A percentile compares a stretch with the other conserved stretches of the same genome.
Conservation (phyloP, 2,888 invertebrate species). For the Rhamphomyia laevipes region DNA sequence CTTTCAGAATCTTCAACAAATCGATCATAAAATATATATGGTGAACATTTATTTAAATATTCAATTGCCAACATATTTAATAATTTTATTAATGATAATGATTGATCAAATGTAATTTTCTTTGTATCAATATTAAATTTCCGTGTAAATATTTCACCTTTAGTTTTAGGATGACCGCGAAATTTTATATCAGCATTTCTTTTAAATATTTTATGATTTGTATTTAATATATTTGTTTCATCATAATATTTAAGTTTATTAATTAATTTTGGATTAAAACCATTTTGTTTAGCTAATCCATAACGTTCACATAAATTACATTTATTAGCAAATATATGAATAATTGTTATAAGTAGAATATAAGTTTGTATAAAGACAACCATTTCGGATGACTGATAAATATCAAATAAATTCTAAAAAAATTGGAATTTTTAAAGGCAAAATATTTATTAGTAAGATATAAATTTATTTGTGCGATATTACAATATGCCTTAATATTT, state of each 20-base stretch:
- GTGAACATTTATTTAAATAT: conserved; percentile 52
- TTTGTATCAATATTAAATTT: conserved; percentile 38
- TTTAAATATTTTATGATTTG: background rate
- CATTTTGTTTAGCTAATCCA: background rate
- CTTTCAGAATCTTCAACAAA: conserved; percentile 45
- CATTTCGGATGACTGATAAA: no score
- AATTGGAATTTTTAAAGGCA: no score
- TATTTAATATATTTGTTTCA: background rate
- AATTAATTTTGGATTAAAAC: background rate
- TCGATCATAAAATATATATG: conserved; percentile 54
- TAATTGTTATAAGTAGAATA: no score
- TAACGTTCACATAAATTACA: background rate
- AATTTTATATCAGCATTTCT: conserved; percentile 43
- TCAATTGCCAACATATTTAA: conserved; percentile 46
- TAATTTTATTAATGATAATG: conserved; percentile 47
- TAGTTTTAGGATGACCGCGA: conserved; percentile 46
- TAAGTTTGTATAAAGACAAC: no score
- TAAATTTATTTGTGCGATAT: no score
- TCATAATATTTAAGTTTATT: background rate
- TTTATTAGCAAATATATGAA: no score
- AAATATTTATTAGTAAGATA: no score
- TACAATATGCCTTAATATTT: no score
- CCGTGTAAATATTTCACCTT: conserved; percentile 43
- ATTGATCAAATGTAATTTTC: conserved; percentile 39
- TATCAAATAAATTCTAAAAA: no score